phyloP scores from a whole-genome alignment of 2,113 vertebrate species.

The Acrocephalus kingi region DNA sequence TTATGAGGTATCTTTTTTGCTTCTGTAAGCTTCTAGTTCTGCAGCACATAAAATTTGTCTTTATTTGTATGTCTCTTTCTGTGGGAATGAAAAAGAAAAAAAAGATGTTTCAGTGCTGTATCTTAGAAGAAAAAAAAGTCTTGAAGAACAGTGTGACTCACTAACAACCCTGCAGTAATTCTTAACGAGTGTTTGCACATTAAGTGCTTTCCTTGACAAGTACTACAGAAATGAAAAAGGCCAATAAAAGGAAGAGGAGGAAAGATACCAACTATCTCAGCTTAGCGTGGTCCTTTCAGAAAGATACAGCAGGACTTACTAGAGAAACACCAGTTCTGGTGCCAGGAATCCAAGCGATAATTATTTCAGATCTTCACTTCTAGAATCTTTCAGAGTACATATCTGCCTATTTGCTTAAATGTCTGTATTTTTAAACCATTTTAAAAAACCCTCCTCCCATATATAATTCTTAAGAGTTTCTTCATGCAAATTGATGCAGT shows the following conservation, averaged over 20 bases:
- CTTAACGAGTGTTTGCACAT: neutral
- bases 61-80: neutral
- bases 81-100: neutral
- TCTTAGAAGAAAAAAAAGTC: neutral
- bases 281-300: neutral
- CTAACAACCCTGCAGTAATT: neutral
- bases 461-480: neutral
- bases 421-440: neutral
- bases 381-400: neutral
- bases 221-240: neutral
- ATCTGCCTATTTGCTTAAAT: neutral
- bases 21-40: neutral
- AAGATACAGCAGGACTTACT: neutral
- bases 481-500: neutral
- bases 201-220: neutral
- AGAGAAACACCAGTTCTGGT: neutral
- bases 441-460: neutral
- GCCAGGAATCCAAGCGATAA: neutral
- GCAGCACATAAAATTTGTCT: neutral
- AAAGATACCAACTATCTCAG: neutral
- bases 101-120: neutral
- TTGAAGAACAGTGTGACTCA: neutral
- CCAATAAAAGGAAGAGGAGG: neutral
- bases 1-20: neutral
- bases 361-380: neutral